A percentile compares a stretch with the other conserved stretches of the same genome.
These are phyloP conservation scores for Neogale vison DNA, from an alignment of 2,113 vertebrate species.

Conservation along the genomic window DNA sequence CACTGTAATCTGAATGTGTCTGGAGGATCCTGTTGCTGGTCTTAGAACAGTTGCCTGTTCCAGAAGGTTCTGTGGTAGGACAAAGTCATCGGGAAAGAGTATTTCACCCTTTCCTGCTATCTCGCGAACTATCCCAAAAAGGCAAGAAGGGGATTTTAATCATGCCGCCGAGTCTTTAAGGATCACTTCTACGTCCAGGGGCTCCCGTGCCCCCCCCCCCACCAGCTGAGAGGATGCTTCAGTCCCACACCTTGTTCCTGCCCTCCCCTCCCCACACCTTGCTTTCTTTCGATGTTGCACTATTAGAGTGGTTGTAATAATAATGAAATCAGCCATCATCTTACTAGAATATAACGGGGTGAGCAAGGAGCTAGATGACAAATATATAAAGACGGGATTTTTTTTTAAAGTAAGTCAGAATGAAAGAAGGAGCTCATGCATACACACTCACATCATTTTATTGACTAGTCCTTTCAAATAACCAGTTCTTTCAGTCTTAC, in stretches of 20 bases:
- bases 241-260: background rate
- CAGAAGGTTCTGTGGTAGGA: no score
- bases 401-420: background rate
- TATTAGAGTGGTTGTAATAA: background rate
- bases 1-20: background rate
- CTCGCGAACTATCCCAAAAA: background rate
- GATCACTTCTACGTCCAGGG: background rate
- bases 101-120: no score
- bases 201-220: rapidly evolving
- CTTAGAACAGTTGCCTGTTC: background rate
- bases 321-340: background rate
- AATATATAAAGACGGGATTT: background rate
- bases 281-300: background rate
- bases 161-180: background rate
- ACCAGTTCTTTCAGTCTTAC: background rate
- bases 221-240: background rate
- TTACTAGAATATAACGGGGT: background rate
- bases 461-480: background rate
- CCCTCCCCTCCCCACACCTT: background rate
- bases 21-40: no score
- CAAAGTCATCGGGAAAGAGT: background rate
- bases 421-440: background rate
- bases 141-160: background rate
- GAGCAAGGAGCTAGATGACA: background rate
- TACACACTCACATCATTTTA: background rate